Conservation (phyloP, 1,140 invertebrate genomes). For the Odontomachus brunneus region DNA sequence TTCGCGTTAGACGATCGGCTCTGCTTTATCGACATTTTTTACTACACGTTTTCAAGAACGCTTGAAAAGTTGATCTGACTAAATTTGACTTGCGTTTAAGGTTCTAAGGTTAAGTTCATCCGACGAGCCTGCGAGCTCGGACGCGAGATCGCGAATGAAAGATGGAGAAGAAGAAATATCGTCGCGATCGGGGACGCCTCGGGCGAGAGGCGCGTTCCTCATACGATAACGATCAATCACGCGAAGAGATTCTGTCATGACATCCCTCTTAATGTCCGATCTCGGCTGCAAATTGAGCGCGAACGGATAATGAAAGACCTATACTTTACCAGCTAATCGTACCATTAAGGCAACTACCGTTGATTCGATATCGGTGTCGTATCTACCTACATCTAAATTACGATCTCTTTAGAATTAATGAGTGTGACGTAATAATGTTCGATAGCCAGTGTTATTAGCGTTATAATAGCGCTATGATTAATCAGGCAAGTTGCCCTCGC, state of each 20-base stretch:
- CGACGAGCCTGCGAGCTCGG: too few species aligned
- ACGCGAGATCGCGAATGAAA: too few species aligned
- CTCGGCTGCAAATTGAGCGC: not conserved
- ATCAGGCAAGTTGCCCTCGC: slow-evolving; percentile 48
- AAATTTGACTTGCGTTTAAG: too few species aligned
- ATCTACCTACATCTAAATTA: slow-evolving; percentile 62
- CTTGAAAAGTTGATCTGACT: too few species aligned
- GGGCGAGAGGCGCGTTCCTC: slow-evolving; percentile 41
- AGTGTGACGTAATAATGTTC: slow-evolving; percentile 79
- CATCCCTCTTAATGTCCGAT: slow-evolving; percentile 12
- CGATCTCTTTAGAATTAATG: slow-evolving; percentile 78
- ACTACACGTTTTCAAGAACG: too few species aligned
- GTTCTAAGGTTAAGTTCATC: too few species aligned
- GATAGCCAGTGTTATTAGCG: slow-evolving; percentile 80
- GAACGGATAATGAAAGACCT: slow-evolving; percentile 46
- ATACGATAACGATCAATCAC: slow-evolving; percentile 57
- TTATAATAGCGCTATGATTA: slow-evolving; percentile 73
- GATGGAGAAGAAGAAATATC: too few species aligned
- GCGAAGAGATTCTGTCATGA: slow-evolving; percentile 18
- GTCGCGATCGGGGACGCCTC: slow-evolving; percentile 31
- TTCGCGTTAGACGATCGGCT: too few species aligned
- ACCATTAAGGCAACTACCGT: slow-evolving; percentile 70
- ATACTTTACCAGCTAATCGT: slow-evolving; percentile 67
- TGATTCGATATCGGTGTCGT: slow-evolving; percentile 78
- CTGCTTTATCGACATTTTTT: too few species aligned